These are phyloP conservation scores for Clarias gariepinus DNA, from an alignment of 2,113 vertebrate genomes.

Conservation along the genomic window DNA sequence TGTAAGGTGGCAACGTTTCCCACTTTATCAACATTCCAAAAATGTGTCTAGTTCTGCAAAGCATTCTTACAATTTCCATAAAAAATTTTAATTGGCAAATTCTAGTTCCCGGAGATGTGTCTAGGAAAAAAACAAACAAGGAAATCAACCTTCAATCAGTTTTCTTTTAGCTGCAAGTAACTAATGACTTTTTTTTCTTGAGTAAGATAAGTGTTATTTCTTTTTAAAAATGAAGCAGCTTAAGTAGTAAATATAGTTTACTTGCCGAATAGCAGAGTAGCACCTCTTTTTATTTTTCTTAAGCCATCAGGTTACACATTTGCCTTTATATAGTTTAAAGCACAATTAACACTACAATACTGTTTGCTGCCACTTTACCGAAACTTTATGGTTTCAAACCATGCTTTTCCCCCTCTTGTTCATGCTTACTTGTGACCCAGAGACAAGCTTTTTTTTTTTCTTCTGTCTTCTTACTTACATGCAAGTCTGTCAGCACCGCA, in stretches of 20 bases:
- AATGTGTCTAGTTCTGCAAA: too few relatives aligned
- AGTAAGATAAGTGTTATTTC: not conserved
- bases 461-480: not conserved
- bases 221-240: not conserved
- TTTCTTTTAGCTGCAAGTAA: too few relatives aligned
- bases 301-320: not conserved
- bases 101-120: too few relatives aligned
- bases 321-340: not conserved
- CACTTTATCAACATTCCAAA: not conserved
- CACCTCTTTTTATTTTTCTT: not conserved
- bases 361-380: not conserved
- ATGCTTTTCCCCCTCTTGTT: not conserved
- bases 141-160: too few relatives aligned
- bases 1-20: not conserved
- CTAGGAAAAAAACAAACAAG: too few relatives aligned
- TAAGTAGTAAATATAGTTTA: not conserved
- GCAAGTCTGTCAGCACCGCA: not conserved
- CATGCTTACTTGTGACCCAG: not conserved
- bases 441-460: not conserved
- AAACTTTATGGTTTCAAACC: not conserved
- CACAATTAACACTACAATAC: too few relatives aligned
- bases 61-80: too few relatives aligned
- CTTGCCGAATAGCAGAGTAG: not conserved
- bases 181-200: not conserved
- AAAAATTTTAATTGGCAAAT: too few relatives aligned